Base-by-base conservation (phyloP, 2,888 invertebrate genomes). In the Parelbella ahira region DNA sequence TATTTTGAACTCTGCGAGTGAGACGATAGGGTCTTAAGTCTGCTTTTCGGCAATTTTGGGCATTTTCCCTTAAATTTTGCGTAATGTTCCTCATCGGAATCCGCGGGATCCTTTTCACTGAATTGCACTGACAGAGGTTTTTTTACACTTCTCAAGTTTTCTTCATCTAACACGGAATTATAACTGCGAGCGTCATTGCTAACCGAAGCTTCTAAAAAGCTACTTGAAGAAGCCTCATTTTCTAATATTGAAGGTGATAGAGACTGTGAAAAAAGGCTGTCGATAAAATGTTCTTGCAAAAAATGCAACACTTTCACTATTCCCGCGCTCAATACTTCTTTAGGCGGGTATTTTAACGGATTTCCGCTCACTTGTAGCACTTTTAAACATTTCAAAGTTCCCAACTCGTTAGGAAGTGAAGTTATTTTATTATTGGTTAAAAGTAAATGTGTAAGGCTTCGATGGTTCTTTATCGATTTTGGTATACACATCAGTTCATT, bases 351-450 rank as follows among this genome's bases (percentile, higher is more conserved):
- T 18, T 58, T 64, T 4, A 93, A 53, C 0, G 92, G 92, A 65
- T 93, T 93, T 24, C 90, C 88, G 23, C 81, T 71, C 24, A 91
- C 50, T 66, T 91, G 91, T 1, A 93, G 68, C 4, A 89, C 90
- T 78, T 89, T 91, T 48, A 93, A 71, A 46, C 82, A 90, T 9
- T 78, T 63, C 6, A 91, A 73, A 2, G 90, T 87, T 63, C 92
- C 91, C 6, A 93, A 62, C 76, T 91, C 92, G 37, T 89, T 75
- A 0, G 93, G 93, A 25, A 93, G 63, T 39, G 71, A 66, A 37
- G 88, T 80, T 12, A 93, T 61, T 48, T 82, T 74, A 61, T 93
- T 93, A 54, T 90, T 90, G 66, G 91, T 89, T 15, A 93, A 63
- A 9, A 93, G 71, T 37, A 93, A 64, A 45, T 92, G 92, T 36